Base-by-base conservation (phyloP, 2,113 vertebrate species). In the Pterocles orientalis region DNA sequence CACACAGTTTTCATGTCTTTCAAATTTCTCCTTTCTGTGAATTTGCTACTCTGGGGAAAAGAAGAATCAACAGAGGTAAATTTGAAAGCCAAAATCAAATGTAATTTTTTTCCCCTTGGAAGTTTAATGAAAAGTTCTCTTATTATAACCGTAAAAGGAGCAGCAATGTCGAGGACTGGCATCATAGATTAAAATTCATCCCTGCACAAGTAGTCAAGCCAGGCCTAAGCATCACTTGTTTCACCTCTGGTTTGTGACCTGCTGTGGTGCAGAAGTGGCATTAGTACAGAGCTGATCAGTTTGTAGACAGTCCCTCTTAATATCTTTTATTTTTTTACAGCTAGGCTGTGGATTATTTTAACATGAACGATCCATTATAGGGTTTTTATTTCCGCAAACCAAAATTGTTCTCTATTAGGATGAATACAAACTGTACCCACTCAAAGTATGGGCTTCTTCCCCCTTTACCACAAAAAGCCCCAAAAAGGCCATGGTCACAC, bases 61-160 rank as follows among this genome's bases (percentile, higher is more conserved):
- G 4, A 62, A 33, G 71, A 71, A 69, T 19, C 3, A 31, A 10
- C 24, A 34, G 29, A 88, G 14, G n/a, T 5, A 88, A 73, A 73
- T 77, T 56, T 75, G 56, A 81, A 82, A 93, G 16, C 33, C 58
- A 73, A 85, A 80, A 68, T 58, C 17, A 91, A 82, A 77, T 14
- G 18, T 2, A 1, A 19, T 12, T 60, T 68, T 54, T 71, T 73
- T 45, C 3, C 1, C 43, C 19, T 6, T n/a, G 3, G 25, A 73
- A 66, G 29, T 69, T 77, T 45, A 75, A 56, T 23, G 7, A 17
- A 64, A 82, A 64, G 80, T 54, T 83, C 33, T 81, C 33, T 48
- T 68, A 10, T 31, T 78, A 10, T 36, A 87, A 51, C 12, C 10
- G 13, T 53, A 39, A 62, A 33, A 43, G 7, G 7, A 90, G 26